Conservation (phyloP, 64 coral and sea anemone species). For the Orbicella faveolata region DNA sequence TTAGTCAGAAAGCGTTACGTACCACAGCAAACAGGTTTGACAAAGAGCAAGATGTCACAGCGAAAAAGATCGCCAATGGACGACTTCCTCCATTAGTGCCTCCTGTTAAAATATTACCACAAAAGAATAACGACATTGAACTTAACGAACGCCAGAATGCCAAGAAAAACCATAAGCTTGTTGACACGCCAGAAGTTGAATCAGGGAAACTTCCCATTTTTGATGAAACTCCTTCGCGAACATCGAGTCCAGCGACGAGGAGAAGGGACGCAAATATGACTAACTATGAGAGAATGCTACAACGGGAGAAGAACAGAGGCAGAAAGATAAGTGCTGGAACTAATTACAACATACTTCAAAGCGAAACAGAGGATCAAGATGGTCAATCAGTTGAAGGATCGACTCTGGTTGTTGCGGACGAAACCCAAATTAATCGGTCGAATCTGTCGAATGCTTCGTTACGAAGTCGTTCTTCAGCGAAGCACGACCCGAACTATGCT, state of each 20-base stretch:
- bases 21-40: neutral
- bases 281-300: slow-evolving; percentile 31
- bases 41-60: neutral
- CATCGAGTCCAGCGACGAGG: neutral
- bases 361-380: slow-evolving; percentile 12
- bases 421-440: neutral
- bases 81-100: slow-evolving; percentile 26
- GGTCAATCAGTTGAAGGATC: neutral
- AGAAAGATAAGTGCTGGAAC: neutral
- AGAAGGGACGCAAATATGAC: slow-evolving; percentile 33
- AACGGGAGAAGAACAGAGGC: slow-evolving; percentile 9
- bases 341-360: slow-evolving; percentile 10
- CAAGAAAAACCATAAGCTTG: neutral
- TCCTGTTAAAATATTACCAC: neutral
- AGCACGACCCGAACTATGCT: slow-evolving; percentile 28
- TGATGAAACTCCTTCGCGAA: neutral
- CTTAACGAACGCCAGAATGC: neutral
- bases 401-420: neutral
- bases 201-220: neutral
- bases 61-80: neutral
- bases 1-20: neutral
- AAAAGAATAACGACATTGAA: neutral
- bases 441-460: neutral
- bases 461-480: neutral
- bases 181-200: neutral